Base-by-base conservation (phyloP, 2,797 vertebrate genomes). In the Pristis pectinata region DNA sequence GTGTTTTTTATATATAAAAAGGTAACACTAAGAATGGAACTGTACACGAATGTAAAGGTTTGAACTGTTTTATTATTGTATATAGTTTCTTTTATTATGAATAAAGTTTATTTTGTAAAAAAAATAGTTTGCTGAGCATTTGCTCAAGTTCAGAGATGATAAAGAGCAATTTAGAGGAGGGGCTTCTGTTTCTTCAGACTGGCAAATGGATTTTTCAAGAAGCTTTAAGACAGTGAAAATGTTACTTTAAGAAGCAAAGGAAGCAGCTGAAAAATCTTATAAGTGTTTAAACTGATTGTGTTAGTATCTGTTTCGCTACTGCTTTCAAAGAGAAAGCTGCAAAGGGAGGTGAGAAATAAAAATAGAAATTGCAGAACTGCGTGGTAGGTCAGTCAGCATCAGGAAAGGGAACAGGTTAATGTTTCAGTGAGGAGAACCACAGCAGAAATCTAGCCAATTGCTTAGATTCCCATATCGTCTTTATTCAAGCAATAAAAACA, bases 401-500 rank as follows among this genome's bases (percentile, higher is more conserved):
- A 67, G n/a, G 9, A 61, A 91, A 91, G n/a, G 91, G 87, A 41
- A 67, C 61, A 67, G n/a, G 59, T 91, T 67, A 67, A 91, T 67
- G 15, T 61, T 59, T 34, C 34, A 89, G 56, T 6, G 30, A 13
- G n/a, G n/a, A 64, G 27, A 85, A 67, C 2, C n/a, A 91, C 10
- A 2, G 61, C 56, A 91, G 19, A 24, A 67, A 17, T 0, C 9
- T 91, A 61, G 61, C n/a, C 22, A 37, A 67, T 41, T 64, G 34
- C 34, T 91, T n/a, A 64, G 34, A 37, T n/a, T 37, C 34, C 19
- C n/a, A 41, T 41, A 91, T 61, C 67, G 94, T 34, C 41, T 74
- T 70, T 74, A 93, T 74, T 93, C 44, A 94, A 76, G 44, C 44
- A 94, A 94, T 94, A 94, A 93, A 91, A 94, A 76, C 70, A 94